phyloP scores from a whole-genome alignment of 2,113 vertebrate genomes.

The Tupaia chinensis region DNA sequence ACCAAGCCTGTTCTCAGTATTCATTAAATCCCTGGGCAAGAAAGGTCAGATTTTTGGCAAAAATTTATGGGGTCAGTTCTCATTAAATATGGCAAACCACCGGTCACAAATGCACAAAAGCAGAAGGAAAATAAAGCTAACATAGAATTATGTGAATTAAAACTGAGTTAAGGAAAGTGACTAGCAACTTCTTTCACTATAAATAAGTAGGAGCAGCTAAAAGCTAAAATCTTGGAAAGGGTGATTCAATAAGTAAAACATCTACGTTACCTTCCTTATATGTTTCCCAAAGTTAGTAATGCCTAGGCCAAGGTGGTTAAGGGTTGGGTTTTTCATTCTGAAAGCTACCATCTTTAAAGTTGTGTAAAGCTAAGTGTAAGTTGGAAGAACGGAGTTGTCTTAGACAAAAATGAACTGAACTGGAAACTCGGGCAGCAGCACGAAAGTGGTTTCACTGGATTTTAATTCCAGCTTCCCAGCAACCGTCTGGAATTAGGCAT shows the following conservation, averaged over 20 bases:
- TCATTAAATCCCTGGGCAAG: background rate
- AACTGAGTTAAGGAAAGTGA: background rate
- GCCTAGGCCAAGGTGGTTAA: background rate
- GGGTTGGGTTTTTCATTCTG: background rate
- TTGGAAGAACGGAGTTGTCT: background rate
- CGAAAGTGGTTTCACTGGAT: background rate
- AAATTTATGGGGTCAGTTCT: background rate
- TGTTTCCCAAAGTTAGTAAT: background rate
- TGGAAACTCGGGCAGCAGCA: background rate
- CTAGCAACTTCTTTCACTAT: background rate
- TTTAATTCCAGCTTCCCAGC: background rate
- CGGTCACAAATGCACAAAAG: background rate
- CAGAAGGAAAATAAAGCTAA: constrained; percentile 27
- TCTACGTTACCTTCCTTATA: background rate
- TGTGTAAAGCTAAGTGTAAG: constrained; percentile 6
- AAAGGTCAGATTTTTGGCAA: constrained; percentile 11
- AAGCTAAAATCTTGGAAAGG: background rate
- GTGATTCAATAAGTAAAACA: background rate
- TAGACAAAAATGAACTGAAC: background rate
- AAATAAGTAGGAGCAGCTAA: background rate
- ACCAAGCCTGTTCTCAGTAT: background rate
- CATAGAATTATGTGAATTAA: background rate
- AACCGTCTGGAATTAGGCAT: background rate
- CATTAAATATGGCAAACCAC: background rate
- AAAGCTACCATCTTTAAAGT: constrained; percentile 47